These are phyloP conservation scores for Limulus polyphemus DNA, from an alignment of 2,888 invertebrate genomes.

Conservation along the genomic window DNA sequence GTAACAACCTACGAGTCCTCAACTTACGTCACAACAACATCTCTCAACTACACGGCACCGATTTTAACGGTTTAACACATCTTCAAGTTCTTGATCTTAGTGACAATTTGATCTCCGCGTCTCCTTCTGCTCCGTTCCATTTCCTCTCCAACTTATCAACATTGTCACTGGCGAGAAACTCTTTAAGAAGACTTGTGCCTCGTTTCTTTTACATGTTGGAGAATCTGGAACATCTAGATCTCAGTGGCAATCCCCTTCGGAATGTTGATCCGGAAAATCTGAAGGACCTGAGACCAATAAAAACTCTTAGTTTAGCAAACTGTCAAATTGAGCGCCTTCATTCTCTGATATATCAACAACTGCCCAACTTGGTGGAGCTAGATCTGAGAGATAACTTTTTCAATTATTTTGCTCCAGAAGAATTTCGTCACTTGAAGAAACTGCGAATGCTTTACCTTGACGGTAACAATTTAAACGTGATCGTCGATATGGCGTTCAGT, in stretches of 20 bases:
- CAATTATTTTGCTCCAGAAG: constrained; percentile 20
- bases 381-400: constrained; percentile 62
- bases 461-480: constrained; percentile 60
- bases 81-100: constrained; percentile 57
- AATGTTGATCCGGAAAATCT: constrained; percentile 72
- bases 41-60: constrained; percentile 51
- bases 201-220: constrained; percentile 30
- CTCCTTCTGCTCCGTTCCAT: constrained; percentile 62
- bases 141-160: constrained; percentile 55
- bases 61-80: constrained; percentile 62
- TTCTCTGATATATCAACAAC: constrained; percentile 55
- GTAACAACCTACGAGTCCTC: constrained; percentile 37
- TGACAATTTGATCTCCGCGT: constrained; percentile 57
- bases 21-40: constrained; percentile 63
- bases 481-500: constrained; percentile 26
- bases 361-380: constrained; percentile 53
- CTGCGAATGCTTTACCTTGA: constrained; percentile 47
- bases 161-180: constrained; percentile 46
- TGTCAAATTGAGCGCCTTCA: constrained; percentile 61
- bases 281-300: constrained; percentile 57
- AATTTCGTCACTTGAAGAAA: constrained; percentile 23
- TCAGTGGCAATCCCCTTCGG: constrained; percentile 58
- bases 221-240: constrained; percentile 50
- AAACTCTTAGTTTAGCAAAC: constrained; percentile 55
- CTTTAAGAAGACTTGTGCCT: constrained; percentile 28